Evolutionary conservation across 2,113 vertebrate species (phyloP), one percentile per base, ranked within the genome.

Genomic region (Malurus elegans): DNA sequence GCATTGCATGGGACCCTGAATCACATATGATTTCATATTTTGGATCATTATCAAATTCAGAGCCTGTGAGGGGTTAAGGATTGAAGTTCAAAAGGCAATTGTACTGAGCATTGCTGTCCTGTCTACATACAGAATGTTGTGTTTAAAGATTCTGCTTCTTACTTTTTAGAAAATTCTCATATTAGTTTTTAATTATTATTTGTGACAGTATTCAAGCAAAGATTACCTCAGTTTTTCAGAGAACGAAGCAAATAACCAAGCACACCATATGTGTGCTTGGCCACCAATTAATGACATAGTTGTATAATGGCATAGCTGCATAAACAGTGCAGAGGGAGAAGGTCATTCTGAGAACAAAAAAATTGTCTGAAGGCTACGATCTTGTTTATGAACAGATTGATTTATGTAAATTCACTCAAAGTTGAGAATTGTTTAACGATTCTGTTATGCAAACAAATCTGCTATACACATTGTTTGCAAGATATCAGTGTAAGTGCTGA

Each of bases 381-480:
- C 87, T 90, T 95, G 85, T 95, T 95, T 95, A 95, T 76, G 90
- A 95, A 67, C 79, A 93, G 78, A 91, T 62, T 95, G 70, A 94
- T 95, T 96, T 62, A 76, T 90, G 87, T 86, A 95, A 92, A 95
- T 95, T 82, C 64, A 60, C 67, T 85, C 62, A 48, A 92, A 90
- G 71, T 70, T 91, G 71, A 92, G 87, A 94, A 91, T 73, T 91
- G 79, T 86, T 95, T 90, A 82, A 93, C 0, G 4, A 34, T 66
- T 69, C 89, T 79, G 71, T 88, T 95, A 92, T 70, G 84, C 89
- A 95, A 94, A 94, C 84, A 94, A 94, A 96, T 96, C 84, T 97
- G 95, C 73, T 93, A 42, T 96, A 91, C 93, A 92, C 79, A 95
- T 95, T 94, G 70, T 92, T 91, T 95, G 81, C 66, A 95, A 91